Evolutionary conservation across 2,888 invertebrate genomes (phyloP), one percentile per base, ranked within the genome.

Genomic region (Stenurella melanura): DNA sequence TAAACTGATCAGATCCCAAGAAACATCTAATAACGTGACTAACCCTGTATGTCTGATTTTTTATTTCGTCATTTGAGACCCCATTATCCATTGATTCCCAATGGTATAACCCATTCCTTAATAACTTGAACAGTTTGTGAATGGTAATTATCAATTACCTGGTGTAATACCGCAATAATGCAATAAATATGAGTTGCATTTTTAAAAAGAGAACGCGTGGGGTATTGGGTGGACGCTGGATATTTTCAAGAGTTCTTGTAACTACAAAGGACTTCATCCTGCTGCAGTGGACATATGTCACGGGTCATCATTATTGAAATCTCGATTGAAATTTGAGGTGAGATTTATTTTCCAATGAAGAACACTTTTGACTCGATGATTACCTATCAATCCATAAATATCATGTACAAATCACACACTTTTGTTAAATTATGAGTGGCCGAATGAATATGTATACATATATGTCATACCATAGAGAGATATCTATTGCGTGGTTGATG

Each of bases 241-340:
- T 75, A 75, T 75, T 63, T 75, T 75, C 75, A 57, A 75, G 75
- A n/a, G 75, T 63, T 70, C 75, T 75, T 58, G 70, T 38, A 15
- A 9, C 26, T 38, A 21, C 21, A 21, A 67, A 67, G 54, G 54
- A 3, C 54, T n/a, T 10, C 42, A 30, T 17, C 38, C 21, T 21
- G 21, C 76, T 78, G 78, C 68, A 54, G n/a, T 66, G 78, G 78
- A 78, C 78, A 72, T 66, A 38, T 75, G 78, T 78, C 78, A 79
- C 38, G 21, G n/a, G 26, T 71, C 58, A 60, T 58, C 50, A 18
- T 18, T 58, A 60, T 68, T 72, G 67, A 57, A 67, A 54, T 75
- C 56, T 66, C 66, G 38, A 75, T 75, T 66, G 66, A 71, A 66
- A 54, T 34, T 71, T 58, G 58, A 66, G 71, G 61, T 18, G 11